Evolutionary conservation across 2,888 invertebrate genomes (phyloP), one percentile per base, ranked within the genome.

Genomic region (Gymnoscelis rufifasciata): DNA sequence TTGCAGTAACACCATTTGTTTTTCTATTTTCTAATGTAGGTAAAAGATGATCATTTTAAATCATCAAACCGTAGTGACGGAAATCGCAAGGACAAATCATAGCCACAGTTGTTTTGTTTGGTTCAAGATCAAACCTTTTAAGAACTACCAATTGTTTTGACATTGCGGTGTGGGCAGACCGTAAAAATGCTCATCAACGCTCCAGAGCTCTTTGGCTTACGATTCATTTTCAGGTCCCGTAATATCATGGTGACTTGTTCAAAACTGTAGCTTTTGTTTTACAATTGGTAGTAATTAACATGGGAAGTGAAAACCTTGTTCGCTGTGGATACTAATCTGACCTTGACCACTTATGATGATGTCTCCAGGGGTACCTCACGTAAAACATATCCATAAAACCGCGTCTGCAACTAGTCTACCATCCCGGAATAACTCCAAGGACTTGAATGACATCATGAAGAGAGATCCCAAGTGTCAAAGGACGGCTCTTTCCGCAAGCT

Each of bases 151-250:
- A 47, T 54, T 52, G 54, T 54, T 51, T 46, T 51, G 37, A 47
- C 12, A 41, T 10, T 28, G 36, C 38, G 30, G 51, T 48, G 54
- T 52, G 39, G 52, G 51, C 43, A 44, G 46, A 41, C 28, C 29
- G 40, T 52, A 54, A 51, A n/a, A 52, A 54, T 49, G 54, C 54
- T 54, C 52, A 54, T 42, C 46, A 37, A 19, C 38, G 27, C 36
- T 30, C 29, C 29, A 30, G 42, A 29, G 39, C 12, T 49, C 28
- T 12, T 35, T 33, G 29, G 30, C 19, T 29, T 23, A 30, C 38
- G 27, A 3, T 5, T 19, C 19, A 19, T 2, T 19, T 2, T 5
- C 19, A 3, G 36, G 23, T 35, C 35, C 39, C 33, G 24, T 38
- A 12, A 43, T 28, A 15, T 13, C 37, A 37, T 14, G 12, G 29